Base-by-base conservation (phyloP, 2,797 vertebrate genomes). In the Agapornis canus region DNA sequence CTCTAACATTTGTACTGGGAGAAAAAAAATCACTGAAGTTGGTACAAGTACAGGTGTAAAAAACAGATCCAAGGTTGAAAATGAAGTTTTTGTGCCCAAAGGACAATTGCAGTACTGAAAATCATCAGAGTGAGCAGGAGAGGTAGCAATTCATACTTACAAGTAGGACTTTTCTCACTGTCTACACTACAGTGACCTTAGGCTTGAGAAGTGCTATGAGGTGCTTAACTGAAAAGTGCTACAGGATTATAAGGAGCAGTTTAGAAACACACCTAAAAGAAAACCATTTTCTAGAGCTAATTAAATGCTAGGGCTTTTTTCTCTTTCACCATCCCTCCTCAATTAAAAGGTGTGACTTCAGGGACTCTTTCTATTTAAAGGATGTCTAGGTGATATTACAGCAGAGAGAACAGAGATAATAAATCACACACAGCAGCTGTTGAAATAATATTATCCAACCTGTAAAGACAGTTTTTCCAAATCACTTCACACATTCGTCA, bases 321-420 rank as follows among this genome's bases (percentile, higher is more conserved):
- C 70, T 61, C 59, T 91, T 91, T 49, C 56, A 45, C 82, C 47
- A 80, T 91, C 52, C 49, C 22, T 68, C 51, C 54, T 93, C 95
- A 92, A 95, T 96, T 95, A 93, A 95, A 95, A 96, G 43, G 78
- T 93, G 94, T 73, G 86, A 90, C 70, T 95, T 96, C 47, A 51
- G 93, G 80, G 93, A 94, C 73, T 81, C 86, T 86, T 91, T 90
- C 88, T 92, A 81, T 95, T 95, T 96, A 88, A 95, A 92, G 76
- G 71, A 90, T 91, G 51, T 59, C 72, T 90, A 92, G 59, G 80
- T 87, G 81, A 87, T 92, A 96, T 96, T 95, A 84, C 82, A 83
- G 86, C 82, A 89, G 82, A 86, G 68, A 32, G 82, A 95, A 83
- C 64, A 89, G 77, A 92, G 80, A 81, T 83, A 82, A 96, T 94